Conservation (phyloP, 2,888 invertebrate genomes). For the Tethea ocularis region DNA sequence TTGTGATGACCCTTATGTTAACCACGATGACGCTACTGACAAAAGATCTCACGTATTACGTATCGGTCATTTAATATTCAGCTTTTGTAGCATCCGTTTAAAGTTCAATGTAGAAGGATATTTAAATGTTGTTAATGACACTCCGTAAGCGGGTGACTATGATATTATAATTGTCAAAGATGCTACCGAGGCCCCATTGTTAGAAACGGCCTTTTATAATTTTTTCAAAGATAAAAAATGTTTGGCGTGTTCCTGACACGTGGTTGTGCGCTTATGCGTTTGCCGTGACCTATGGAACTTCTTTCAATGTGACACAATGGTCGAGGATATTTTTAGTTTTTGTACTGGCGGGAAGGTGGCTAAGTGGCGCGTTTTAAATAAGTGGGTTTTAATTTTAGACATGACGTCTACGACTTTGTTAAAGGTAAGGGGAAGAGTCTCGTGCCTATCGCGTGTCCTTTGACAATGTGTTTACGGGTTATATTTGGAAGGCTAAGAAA, state of each 20-base stretch:
- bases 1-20: slow-evolving; percentile 83
- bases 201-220: slow-evolving; percentile 78
- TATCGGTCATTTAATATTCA: slow-evolving; percentile 48
- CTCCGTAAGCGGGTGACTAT: slow-evolving; percentile 46
- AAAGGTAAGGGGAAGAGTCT: slow-evolving; percentile 78
- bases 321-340: slow-evolving; percentile 81
- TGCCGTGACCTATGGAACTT: slow-evolving; percentile 82
- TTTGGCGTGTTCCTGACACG: slow-evolving; percentile 83
- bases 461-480: slow-evolving; percentile 48
- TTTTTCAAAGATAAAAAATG: slow-evolving; percentile 82
- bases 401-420: slow-evolving; percentile 70
- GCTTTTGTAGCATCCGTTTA: slow-evolving; percentile 51
- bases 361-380: slow-evolving; percentile 82
- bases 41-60: slow-evolving; percentile 50
- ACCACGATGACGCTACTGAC: slow-evolving; percentile 53
- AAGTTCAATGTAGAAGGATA: slow-evolving; percentile 54
- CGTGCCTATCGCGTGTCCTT: slow-evolving; percentile 76
- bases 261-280: slow-evolving; percentile 71
- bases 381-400: slow-evolving; percentile 82
- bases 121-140: slow-evolving; percentile 50
- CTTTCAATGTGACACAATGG: slow-evolving; percentile 81
- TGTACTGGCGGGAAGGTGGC: slow-evolving; percentile 78
- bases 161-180: slow-evolving; percentile 84
- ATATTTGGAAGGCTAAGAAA: slow-evolving; percentile 48
- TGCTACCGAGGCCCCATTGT: slow-evolving; percentile 82